Percentiles rank a stretch among this genome's conserved stretches.
phyloP scores from a whole-genome alignment of 2,888 invertebrate species.

The Carpatolechia fugitivella region DNA sequence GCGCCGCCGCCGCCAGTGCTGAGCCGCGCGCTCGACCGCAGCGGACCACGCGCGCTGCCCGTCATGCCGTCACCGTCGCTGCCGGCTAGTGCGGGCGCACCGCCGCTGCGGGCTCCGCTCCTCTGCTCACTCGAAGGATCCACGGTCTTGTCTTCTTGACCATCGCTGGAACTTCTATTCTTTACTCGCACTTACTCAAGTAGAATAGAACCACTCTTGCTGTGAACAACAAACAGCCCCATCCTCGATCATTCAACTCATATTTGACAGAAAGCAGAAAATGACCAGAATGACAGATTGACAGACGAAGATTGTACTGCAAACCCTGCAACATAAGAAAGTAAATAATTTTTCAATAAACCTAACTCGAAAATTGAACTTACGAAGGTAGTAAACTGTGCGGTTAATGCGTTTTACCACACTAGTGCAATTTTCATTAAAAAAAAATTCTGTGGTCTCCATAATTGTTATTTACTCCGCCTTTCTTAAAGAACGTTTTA shows the following conservation, averaged over 20 bases:
- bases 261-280: background rate
- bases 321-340: no score
- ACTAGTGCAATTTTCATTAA: no score
- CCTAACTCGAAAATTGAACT: no score
- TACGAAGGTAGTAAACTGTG: no score
- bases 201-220: background rate
- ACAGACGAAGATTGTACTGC: background rate
- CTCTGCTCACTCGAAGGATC: conserved; percentile 18
- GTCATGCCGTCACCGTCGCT: conserved; percentile 33
- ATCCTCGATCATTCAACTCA: conserved; percentile 2
- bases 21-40: conserved; percentile 51
- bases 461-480: no score
- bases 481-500: no score
- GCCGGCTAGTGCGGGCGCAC: conserved; percentile 30
- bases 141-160: conserved; percentile 19
- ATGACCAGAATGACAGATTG: background rate
- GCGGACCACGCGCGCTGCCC: conserved; percentile 27
- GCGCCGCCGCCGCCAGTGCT: conserved; percentile 29
- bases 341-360: no score
- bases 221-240: conserved; percentile 3
- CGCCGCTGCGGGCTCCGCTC: conserved; percentile 15
- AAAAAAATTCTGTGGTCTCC: no score
- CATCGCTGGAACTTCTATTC: conserved; percentile 4
- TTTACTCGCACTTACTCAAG: background rate
- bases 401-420: no score